These are phyloP conservation scores for Pollenia griseotomentosa DNA, from an alignment of 2,888 invertebrate species.

Conservation along the genomic window DNA sequence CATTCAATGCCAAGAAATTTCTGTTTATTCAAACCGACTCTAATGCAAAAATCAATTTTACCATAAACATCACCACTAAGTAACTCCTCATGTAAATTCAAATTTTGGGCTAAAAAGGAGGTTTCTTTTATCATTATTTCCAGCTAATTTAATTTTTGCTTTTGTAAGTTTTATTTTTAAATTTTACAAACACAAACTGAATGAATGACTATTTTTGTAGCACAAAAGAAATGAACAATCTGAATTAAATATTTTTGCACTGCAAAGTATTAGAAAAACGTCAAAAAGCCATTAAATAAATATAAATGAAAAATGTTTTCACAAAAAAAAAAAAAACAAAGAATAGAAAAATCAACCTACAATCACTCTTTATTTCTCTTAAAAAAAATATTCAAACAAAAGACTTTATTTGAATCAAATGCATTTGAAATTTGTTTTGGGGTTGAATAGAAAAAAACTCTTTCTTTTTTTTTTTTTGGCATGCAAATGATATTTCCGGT, in stretches of 20 bases:
- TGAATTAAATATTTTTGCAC: conserved; percentile 48
- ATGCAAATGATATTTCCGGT: conserved; percentile 66
- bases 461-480: conserved; percentile 57
- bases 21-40: background rate
- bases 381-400: conserved; percentile 47
- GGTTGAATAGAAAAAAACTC: conserved; percentile 5
- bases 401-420: conserved; percentile 25
- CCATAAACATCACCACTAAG: background rate
- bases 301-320: conserved; percentile 22
- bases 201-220: conserved; percentile 32
- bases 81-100: background rate
- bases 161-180: conserved; percentile 22
- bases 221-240: conserved; percentile 60
- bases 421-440: conserved; percentile 19
- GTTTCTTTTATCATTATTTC: conserved; percentile 69
- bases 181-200: conserved; percentile 20
- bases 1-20: background rate
- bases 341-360: background rate
- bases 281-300: conserved; percentile 25
- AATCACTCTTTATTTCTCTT: background rate
- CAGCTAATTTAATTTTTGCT: conserved; percentile 66
- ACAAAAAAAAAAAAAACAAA: background rate
- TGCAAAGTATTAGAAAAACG: conserved; percentile 46
- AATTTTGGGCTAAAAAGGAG: conserved; percentile 37
- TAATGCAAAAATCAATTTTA: conserved; percentile 20